phyloP scores from a whole-genome alignment of 2,888 invertebrate genomes.

The Melanotus villosus region DNA sequence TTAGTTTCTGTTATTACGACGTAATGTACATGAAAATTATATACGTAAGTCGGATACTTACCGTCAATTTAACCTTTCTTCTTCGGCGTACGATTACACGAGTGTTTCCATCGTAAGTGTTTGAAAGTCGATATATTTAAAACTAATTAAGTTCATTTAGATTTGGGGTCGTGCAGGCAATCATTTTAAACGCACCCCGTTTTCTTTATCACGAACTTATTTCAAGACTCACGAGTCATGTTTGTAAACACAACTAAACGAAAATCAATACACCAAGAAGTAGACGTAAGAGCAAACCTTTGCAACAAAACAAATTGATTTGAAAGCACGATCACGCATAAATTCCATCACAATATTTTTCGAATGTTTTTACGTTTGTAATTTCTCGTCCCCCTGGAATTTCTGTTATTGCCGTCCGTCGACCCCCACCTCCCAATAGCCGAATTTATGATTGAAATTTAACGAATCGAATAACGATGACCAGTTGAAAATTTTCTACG shows the following conservation, averaged over 20 bases:
- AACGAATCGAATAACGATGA: constrained; percentile 59
- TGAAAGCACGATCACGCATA: not conserved
- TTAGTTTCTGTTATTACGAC: too few relatives aligned
- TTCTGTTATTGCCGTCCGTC: not conserved
- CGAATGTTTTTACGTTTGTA: not conserved
- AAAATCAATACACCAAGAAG: constrained; percentile 36
- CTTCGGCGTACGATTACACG: too few relatives aligned
- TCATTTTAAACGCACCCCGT: constrained; percentile 30
- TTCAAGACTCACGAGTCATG: constrained; percentile 37
- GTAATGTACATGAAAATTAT: too few relatives aligned
- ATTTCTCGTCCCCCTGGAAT: not conserved
- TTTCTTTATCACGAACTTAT: constrained; percentile 32
- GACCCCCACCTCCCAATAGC: constrained; percentile 20
- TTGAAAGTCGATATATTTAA: constrained; percentile 19
- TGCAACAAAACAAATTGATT: constrained; percentile 23
- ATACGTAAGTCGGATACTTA: too few relatives aligned
- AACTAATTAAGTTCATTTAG: constrained; percentile 20
- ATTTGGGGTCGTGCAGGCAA: constrained; percentile 4
- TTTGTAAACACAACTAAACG: constrained; percentile 44
- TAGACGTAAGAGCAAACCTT: constrained; percentile 11
- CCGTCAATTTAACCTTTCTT: too few relatives aligned
- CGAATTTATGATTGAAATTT: constrained; percentile 58
- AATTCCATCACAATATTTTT: not conserved
- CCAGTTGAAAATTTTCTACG: constrained; percentile 57
- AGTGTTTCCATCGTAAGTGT: too few relatives aligned